These are phyloP conservation scores for Peromyscus nudipes DNA, from an alignment of 2,797 vertebrate genomes.

Conservation along the genomic window DNA sequence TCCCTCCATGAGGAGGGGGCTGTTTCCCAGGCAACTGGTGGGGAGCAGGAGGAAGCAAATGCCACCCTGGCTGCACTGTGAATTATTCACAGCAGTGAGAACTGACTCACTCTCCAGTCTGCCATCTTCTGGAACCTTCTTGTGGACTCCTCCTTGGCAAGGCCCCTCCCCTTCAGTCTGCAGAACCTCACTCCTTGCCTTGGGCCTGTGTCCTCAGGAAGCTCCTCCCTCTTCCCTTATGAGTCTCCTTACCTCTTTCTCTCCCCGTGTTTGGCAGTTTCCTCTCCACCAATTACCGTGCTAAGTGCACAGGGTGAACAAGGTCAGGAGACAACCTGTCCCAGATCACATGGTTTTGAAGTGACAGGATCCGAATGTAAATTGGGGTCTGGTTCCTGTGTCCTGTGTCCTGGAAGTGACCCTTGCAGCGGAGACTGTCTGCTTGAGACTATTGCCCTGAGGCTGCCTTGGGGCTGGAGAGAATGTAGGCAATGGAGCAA, in stretches of 20 bases:
- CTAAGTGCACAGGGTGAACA: not conserved
- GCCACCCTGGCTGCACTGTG: conserved; percentile 79
- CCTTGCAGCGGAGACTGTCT: not conserved
- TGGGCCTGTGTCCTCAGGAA: not conserved
- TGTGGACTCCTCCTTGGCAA: conserved; percentile 7
- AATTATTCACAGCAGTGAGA: conserved; percentile 86
- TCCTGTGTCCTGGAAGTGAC: not conserved
- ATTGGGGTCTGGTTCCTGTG: not conserved
- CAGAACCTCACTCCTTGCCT: not conserved
- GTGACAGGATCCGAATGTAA: not conserved
- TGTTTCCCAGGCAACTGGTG: conserved; percentile 75
- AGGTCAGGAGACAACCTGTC: not conserved
- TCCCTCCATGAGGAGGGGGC: conserved; percentile 40
- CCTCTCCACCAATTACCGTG: not conserved
- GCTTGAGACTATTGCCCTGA: not conserved
- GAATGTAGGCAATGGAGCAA: not conserved
- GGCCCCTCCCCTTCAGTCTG: not conserved
- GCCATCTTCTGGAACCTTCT: conserved; percentile 49
- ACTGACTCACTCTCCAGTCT: conserved; percentile 75
- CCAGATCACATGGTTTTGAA: not conserved
- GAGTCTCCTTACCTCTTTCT: not conserved
- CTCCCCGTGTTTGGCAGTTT: not conserved
- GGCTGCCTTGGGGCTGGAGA: not conserved
- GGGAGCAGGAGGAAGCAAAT: conserved; percentile 80
- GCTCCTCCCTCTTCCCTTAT: not conserved